Evolutionary conservation across 2,113 vertebrate species (phyloP).

Genomic region (Corythoichthys haematopterus): DNA sequence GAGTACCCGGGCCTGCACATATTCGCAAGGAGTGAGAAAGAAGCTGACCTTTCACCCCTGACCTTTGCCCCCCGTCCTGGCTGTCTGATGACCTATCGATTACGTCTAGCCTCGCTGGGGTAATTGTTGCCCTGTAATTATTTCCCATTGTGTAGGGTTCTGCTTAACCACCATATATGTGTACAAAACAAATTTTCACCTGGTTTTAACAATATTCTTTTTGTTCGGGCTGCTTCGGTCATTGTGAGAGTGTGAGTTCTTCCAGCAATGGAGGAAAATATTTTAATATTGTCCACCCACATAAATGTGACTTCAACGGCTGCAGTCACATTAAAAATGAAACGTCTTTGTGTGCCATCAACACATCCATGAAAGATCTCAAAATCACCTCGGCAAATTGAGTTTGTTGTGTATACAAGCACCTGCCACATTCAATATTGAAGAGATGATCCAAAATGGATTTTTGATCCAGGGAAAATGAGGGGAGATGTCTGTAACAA

Average conservation of each 20-base stretch:
- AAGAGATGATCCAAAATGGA: constrained; percentile 75
- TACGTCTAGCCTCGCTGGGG: constrained; percentile 68
- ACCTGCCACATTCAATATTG: constrained; percentile 82
- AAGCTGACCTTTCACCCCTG: constrained; percentile 64
- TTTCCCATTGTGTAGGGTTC: constrained; percentile 55
- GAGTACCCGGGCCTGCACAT: constrained; percentile 40
- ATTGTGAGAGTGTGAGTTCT: not conserved
- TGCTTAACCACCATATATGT: not conserved
- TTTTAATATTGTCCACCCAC: not conserved
- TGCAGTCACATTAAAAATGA: constrained; percentile 44
- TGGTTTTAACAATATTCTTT: not conserved
- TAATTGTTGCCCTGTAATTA: constrained; percentile 69
- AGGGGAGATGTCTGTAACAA: constrained; percentile 74
- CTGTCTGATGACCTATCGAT: constrained; percentile 80
- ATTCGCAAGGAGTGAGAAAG: constrained; percentile 35
- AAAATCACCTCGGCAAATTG: constrained; percentile 77
- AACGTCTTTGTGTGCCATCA: constrained; percentile 65
- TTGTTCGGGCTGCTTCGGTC: not conserved
- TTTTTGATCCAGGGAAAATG: constrained; percentile 81
- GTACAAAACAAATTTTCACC: not conserved
- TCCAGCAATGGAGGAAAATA: not conserved
- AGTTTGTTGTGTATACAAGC: constrained; percentile 78
- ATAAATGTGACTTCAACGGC: constrained; percentile 19
- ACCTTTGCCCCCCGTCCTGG: constrained; percentile 63
- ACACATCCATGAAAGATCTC: constrained; percentile 74